Evolutionary conservation across 2,888 invertebrate genomes (phyloP).

Genomic region (Spilarctia lutea): DNA sequence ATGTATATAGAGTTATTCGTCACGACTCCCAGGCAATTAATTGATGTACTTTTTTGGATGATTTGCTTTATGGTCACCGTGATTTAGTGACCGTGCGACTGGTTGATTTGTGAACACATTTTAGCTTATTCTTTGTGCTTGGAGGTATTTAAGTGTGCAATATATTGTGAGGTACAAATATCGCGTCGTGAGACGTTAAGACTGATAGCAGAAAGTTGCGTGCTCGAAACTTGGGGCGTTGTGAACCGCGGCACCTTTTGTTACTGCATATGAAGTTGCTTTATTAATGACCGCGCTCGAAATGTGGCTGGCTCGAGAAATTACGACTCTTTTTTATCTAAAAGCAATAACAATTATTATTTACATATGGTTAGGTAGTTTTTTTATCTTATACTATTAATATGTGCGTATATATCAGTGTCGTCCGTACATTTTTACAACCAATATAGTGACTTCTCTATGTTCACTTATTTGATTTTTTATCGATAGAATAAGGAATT

Average conservation of each 20-base stretch:
- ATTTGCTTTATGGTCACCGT: conserved; percentile 73
- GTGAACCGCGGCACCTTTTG: conserved; percentile 46
- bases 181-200: conserved; percentile 74
- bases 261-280: conserved; percentile 46
- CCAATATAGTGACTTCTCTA: not conserved
- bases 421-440: not conserved
- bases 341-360: conserved; percentile 9
- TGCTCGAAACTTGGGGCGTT: conserved; percentile 57
- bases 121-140: conserved; percentile 76
- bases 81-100: conserved; percentile 75
- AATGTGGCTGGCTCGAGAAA: conserved; percentile 27
- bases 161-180: conserved; percentile 79
- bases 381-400: not conserved
- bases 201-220: conserved; percentile 68
- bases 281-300: conserved; percentile 46
- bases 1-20: conserved; percentile 82
- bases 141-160: conserved; percentile 73
- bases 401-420: not conserved
- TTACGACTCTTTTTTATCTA: conserved; percentile 24
- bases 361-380: conserved; percentile 48
- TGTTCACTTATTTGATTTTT: not conserved
- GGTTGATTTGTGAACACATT: conserved; percentile 79
- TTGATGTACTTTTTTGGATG: conserved; percentile 73
- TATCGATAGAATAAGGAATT: not conserved
- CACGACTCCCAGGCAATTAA: conserved; percentile 79